A percentile compares a stretch with the other conserved stretches of the same genome.
These are phyloP conservation scores for Elysia chlorotica DNA, from an alignment of 1,140 invertebrate genomes.

Conservation along the genomic window DNA sequence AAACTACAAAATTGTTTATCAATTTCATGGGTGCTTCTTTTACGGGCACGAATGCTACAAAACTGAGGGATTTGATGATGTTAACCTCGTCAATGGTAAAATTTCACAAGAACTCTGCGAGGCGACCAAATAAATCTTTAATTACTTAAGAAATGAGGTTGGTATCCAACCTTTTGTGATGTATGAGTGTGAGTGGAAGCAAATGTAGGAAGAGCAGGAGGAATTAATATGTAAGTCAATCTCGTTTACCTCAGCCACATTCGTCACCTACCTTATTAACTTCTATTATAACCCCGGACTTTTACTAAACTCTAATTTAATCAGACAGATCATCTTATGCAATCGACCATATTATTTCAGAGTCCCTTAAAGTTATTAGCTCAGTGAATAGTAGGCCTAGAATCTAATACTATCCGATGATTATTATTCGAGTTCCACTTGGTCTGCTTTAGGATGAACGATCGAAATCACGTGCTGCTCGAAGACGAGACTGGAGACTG, in stretches of 20 bases:
- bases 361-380: too few relatives aligned
- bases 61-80: not conserved
- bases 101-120: not conserved
- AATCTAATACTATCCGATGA: too few relatives aligned
- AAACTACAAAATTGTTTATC: too few relatives aligned
- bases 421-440: too few relatives aligned
- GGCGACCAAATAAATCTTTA: not conserved
- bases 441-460: too few relatives aligned
- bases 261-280: not conserved
- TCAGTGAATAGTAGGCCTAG: too few relatives aligned
- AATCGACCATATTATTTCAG: too few relatives aligned
- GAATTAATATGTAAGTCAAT: not conserved
- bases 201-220: not conserved
- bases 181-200: constrained; percentile 5
- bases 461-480: too few relatives aligned
- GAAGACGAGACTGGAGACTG: too few relatives aligned
- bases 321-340: too few relatives aligned
- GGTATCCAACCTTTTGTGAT: not conserved
- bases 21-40: constrained; percentile 12
- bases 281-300: constrained; percentile 2
- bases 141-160: not conserved
- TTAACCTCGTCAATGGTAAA: not conserved
- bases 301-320: constrained; percentile 11
- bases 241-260: not conserved
- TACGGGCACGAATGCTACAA: not conserved